Base-by-base conservation (phyloP, 2,113 vertebrate genomes). In the Danionella cerebrum region DNA sequence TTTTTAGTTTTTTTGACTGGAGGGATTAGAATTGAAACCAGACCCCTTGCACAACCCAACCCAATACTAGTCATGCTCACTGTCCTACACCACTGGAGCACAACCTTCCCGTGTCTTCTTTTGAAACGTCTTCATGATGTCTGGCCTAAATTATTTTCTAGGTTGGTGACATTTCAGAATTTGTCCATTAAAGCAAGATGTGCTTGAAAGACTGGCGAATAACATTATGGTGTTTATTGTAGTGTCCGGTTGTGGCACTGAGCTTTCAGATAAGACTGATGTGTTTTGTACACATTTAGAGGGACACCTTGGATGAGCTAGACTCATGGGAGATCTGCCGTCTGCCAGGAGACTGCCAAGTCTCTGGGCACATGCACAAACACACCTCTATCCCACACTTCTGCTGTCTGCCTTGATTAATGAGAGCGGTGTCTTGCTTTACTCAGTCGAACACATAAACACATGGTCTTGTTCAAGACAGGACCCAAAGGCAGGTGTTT, bases 311-410 rank as follows among this genome's bases (percentile, higher is more conserved):
- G 29, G 35, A 52, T 65, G 42, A 45, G 41, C 38, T 38, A 8
- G n/a, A 33, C 31, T 65, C 45, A 38, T n/a, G 25, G 29, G 31
- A 42, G 60, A 62, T 72, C 64, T 44, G 25, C 64, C 45, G 72
- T 69, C 59, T 52, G 7, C 57, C 29, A 39, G 41, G 44, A 78
- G 44, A 48, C 18, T 76, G 69, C 75, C 79, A 62, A 62, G 60
- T 67, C 64, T 58, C n/a, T 45, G 27, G 12, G 11, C 38, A 36
- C 35, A 52, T 29, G 29, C 54, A 36, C 39, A 22, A 25, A 35
- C 29, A 47, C 11, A 36, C 14, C 57, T 25, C 9, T 45, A 41
- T 64, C 36, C 11, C 51, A 48, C 7, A 2, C 9, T 21, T 25
- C 31, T 54, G 54, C 39, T 47, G 51, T 54, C 27, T 62, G 12